These are phyloP conservation scores for Rhopalosiphum maidis DNA, from an alignment of 1,140 invertebrate genomes.

Conservation along the genomic window DNA sequence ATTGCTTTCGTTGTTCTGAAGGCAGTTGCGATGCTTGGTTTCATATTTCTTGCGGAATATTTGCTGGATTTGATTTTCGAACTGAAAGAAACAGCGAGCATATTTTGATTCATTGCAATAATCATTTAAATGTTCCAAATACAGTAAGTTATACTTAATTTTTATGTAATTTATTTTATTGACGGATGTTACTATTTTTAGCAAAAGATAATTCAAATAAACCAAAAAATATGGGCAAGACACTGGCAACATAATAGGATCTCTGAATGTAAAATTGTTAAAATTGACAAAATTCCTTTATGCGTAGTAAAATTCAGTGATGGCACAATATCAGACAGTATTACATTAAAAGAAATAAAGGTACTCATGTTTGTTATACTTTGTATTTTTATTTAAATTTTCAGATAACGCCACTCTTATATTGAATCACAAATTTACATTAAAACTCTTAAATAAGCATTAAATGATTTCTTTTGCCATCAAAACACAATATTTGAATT, in stretches of 20 bases:
- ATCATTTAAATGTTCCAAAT: neutral
- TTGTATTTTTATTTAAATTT: neutral
- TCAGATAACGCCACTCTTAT: neutral
- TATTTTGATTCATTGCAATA: slow-evolving; percentile 16
- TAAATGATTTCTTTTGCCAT: neutral
- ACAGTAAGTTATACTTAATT: slow-evolving; percentile 10
- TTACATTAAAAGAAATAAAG: neutral
- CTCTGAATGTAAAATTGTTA: neutral
- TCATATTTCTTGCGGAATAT: slow-evolving; percentile 67
- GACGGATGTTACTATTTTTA: neutral
- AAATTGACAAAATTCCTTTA: neutral
- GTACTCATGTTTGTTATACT: neutral
- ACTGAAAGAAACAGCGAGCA: neutral
- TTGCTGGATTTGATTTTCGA: slow-evolving; percentile 64
- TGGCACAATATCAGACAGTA: neutral
- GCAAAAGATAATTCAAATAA: neutral
- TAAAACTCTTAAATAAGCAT: neutral
- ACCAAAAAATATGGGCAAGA: slow-evolving; percentile 40
- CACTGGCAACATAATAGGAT: neutral
- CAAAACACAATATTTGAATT: neutral
- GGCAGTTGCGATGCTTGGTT: slow-evolving; percentile 64
- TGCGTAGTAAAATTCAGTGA: neutral
- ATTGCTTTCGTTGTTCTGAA: slow-evolving; percentile 65
- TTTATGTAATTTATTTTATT: neutral
- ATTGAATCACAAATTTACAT: neutral